These are phyloP conservation scores for Hirtodrosophila cameraria DNA, from an alignment of 2,888 invertebrate genomes.

Conservation along the genomic window DNA sequence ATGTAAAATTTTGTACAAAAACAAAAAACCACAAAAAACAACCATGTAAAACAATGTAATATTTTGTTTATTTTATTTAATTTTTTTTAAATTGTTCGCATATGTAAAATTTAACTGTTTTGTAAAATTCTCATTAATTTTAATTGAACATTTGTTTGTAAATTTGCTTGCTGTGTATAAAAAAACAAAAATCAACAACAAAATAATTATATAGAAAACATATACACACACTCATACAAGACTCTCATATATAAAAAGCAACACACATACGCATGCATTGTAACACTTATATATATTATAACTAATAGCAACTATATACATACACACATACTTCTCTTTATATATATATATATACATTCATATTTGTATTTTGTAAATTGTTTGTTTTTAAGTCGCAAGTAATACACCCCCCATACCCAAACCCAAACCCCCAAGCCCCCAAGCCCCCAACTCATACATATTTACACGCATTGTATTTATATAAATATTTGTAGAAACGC, in stretches of 20 bases:
- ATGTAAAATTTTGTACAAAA: conserved; percentile 76
- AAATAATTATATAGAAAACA: conserved; percentile 25
- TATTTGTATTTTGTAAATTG: conserved; percentile 65
- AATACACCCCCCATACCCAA: conserved; percentile 25
- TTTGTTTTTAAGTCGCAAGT: conserved; percentile 64
- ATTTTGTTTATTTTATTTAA: conserved; percentile 26
- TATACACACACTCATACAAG: conserved; percentile 19
- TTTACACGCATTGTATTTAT: conserved; percentile 68
- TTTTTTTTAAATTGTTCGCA: conserved; percentile 63
- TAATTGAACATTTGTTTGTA: conserved; percentile 63
- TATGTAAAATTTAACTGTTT: conserved; percentile 68
- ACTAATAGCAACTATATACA: too few species aligned
- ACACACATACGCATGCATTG: conserved; percentile 22
- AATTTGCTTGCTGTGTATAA: conserved; percentile 54
- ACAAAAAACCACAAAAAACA: conserved; percentile 42
- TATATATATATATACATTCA: conserved; percentile 36
- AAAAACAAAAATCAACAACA: conserved; percentile 23
- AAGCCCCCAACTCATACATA: too few species aligned
- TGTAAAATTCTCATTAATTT: conserved; percentile 71
- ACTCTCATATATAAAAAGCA: conserved; percentile 25
- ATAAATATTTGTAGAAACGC: conserved; percentile 43
- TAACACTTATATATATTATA: conserved; percentile 25
- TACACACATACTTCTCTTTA: conserved; percentile 24
- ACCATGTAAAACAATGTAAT: conserved; percentile 55
- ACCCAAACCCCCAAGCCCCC: too few species aligned